Percentiles rank a stretch among this genome's conserved stretches.
Evolutionary conservation across 2,888 invertebrate genomes (phyloP).

Genomic region (Metalampra italica): DNA sequence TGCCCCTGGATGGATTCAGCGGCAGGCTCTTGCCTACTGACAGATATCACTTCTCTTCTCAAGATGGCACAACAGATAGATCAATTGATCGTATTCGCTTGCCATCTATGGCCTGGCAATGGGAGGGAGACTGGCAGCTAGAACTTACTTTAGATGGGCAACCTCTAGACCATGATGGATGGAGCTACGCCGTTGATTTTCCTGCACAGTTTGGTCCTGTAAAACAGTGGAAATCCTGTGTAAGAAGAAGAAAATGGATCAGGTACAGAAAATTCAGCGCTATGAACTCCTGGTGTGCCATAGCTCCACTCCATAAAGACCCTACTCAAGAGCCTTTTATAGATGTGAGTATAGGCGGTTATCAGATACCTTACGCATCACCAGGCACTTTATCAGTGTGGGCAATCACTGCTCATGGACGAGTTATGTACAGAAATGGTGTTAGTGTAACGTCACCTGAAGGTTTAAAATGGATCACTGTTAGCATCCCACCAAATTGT

Average conservation of each 20-base stretch:
- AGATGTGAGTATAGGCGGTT: constrained; percentile 92
- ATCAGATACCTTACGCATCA: constrained; percentile 86
- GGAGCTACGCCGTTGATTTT: constrained; percentile 96
- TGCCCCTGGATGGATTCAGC: constrained; percentile 93
- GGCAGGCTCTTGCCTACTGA: constrained; percentile 91
- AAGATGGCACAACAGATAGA: constrained; percentile 88
- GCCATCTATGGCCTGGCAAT: constrained; percentile 97
- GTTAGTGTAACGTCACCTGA: constrained; percentile 91
- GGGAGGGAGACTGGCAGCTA: constrained; percentile 96
- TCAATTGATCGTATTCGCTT: constrained; percentile 89
- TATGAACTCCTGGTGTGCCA: constrained; percentile 95
- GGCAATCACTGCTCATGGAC: constrained; percentile 95
- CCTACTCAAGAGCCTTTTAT: constrained; percentile 96
- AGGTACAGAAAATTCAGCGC: constrained; percentile 92
- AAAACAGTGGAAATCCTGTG: constrained; percentile 94
- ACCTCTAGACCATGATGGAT: constrained; percentile 93
- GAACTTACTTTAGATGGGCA: constrained; percentile 91
- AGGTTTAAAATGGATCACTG: constrained; percentile 90
- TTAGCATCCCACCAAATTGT: constrained; percentile 86
- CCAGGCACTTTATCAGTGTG: constrained; percentile 90
- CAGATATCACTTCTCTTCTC: constrained; percentile 90
- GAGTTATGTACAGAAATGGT: constrained; percentile 92
- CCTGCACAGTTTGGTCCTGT: constrained; percentile 88
- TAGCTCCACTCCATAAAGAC: constrained; percentile 92
- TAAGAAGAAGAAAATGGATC: constrained; percentile 93